Conservation (phyloP, 2,113 vertebrate genomes). For the Psephotus haematonotus region DNA sequence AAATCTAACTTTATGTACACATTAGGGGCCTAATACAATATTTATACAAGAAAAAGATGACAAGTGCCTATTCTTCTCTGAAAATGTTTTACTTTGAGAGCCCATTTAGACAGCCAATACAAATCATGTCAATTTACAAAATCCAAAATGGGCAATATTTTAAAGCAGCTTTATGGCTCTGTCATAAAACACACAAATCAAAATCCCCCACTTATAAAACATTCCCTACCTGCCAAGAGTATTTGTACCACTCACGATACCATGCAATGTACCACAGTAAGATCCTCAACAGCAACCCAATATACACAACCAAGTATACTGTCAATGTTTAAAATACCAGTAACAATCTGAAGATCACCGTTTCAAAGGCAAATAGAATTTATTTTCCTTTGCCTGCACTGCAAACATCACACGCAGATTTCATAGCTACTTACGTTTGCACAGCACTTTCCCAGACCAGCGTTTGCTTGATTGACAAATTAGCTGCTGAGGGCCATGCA, state of each 20-base stretch:
- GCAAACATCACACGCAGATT: not conserved
- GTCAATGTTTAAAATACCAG: not conserved
- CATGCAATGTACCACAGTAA: not conserved
- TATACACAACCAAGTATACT: not conserved
- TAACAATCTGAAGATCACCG: not conserved
- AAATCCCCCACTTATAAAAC: not conserved
- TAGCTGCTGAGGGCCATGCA: constrained; percentile 84
- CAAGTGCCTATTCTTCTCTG: not conserved
- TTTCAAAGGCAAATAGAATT: not conserved
- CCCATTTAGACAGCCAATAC: not conserved
- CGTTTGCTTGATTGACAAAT: constrained; percentile 91
- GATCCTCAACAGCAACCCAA: not conserved
- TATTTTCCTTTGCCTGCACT: not conserved
- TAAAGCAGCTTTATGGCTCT: not conserved
- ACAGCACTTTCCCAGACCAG: constrained; percentile 93
- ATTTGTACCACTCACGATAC: not conserved
- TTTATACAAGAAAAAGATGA: not conserved
- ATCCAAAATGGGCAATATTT: not conserved
- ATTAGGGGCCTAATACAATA: not conserved
- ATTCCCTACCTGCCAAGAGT: not conserved
- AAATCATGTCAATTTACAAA: not conserved
- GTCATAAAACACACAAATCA: not conserved
- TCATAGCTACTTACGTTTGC: constrained; percentile 88
- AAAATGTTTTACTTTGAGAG: not conserved
- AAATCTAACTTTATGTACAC: not conserved